These are phyloP conservation scores for Anoncus sp. DNA, from an alignment of 2,888 invertebrate genomes.

Conservation along the genomic window DNA sequence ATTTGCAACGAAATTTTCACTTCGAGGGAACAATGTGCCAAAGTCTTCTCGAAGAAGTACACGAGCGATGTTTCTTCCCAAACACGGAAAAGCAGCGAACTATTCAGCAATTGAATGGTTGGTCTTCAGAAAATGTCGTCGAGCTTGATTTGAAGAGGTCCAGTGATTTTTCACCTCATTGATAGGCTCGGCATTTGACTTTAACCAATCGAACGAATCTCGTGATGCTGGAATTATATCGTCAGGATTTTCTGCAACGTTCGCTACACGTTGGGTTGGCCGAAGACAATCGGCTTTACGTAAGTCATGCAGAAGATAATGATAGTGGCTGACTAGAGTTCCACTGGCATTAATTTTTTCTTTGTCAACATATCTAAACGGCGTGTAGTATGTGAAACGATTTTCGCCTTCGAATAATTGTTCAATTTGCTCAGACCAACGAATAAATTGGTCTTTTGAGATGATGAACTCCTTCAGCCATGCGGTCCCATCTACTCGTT, in stretches of 20 bases:
- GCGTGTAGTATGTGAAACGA: constrained; percentile 9
- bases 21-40: constrained; percentile 1
- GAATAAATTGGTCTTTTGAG: too few relatives aligned
- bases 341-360: constrained; percentile 19
- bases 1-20: constrained; percentile 11
- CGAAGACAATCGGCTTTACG: background rate
- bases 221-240: constrained; percentile 4
- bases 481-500: too few relatives aligned
- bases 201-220: constrained; percentile 14
- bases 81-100: constrained; percentile 21
- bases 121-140: background rate
- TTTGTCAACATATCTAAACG: constrained; percentile 18
- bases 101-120: constrained; percentile 16
- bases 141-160: constrained; percentile 13
- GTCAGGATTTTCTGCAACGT: constrained; percentile 1
- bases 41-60: constrained; percentile 13
- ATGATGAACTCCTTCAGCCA: too few relatives aligned
- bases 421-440: too few relatives aligned
- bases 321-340: constrained; percentile 14
- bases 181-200: background rate
- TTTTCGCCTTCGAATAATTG: too few relatives aligned
- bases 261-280: background rate
- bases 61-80: background rate
- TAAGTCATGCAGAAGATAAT: constrained; percentile 12
- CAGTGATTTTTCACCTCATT: constrained; percentile 10